Base-by-base conservation (phyloP, 92 coral and sea anemone genomes). In the Virgularia gustaviana region DNA sequence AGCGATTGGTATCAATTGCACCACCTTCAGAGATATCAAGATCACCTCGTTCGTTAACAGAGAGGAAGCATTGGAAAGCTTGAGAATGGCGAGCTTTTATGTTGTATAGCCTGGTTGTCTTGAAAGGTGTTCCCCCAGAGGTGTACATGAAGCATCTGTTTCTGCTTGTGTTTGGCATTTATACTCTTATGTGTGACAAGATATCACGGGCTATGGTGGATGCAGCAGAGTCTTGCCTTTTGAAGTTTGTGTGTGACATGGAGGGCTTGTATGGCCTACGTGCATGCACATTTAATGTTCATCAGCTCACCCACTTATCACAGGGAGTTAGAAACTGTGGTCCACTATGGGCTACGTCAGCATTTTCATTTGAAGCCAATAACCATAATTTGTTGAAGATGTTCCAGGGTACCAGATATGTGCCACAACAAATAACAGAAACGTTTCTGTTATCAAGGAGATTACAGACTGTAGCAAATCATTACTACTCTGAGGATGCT, bases 21-120 rank as follows among this genome's bases (percentile, higher is more conserved):
- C 79, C 79, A 18, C 79, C 79, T 10, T 57, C 70, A n/a, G 79
- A 74, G 79, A 74, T 74, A 12, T 10, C 70, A 31, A 74, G 79
- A 59, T 53, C 70, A 20, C 79, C 71, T 28, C 57, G 71, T 25
- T 57, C 71, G 12, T 30, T 74, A 19, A 15, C 23, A 31, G 44
- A 74, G 33, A 32, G 57, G 49, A 57, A 59, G 20, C 45, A 9
- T 43, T 74, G 79, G 79, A 59, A 59, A 39, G 70, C 79, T 6
- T 73, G 67, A 0, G 78, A 73, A 53, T 73, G 55, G 78, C n/a
- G 55, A 41, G 67, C 78, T 25, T 74, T 74, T 32, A 53, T 74
- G 57, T 56, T 74, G 15, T 73, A 73, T 56, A 57, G 78, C 39
- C 56, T 74, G 65, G 71, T 60, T 10, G 38, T 74, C 6, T 59